These are phyloP conservation scores for Halcyon badia DNA, from an alignment of 2,797 vertebrate genomes.

Conservation along the genomic window DNA sequence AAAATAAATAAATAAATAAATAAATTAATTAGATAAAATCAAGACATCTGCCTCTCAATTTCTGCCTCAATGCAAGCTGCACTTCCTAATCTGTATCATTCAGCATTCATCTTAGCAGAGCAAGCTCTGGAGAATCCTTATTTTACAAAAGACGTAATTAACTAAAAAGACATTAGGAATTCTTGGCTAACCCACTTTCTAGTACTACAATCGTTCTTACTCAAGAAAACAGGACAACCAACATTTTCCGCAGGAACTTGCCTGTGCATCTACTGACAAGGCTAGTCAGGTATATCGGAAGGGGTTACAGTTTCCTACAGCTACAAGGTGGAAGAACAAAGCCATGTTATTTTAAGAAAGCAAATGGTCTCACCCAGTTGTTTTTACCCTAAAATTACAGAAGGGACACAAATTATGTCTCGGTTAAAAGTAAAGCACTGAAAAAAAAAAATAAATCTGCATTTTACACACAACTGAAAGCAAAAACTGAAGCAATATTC, in stretches of 20 bases:
- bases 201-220: not conserved
- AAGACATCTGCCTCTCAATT: not conserved
- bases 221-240: not conserved
- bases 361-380: not conserved
- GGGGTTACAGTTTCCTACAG: not conserved
- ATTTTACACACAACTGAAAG: not conserved
- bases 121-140: not conserved
- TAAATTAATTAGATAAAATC: not conserved
- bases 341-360: slow-evolving; percentile 19
- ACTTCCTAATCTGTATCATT: not conserved
- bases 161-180: not conserved
- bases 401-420: not conserved
- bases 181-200: not conserved
- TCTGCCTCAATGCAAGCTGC: not conserved
- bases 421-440: not conserved
- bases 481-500: not conserved
- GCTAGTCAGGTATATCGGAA: not conserved
- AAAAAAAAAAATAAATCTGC: not conserved
- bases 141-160: not conserved
- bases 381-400: not conserved
- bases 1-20: not conserved
- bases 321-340: not conserved
- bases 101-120: not conserved
- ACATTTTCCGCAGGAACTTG: not conserved
- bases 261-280: not conserved